Evolutionary conservation across 2,113 vertebrate species (phyloP), one percentile per base, ranked within the genome.

Genomic region (Tragelaphus strepsiceros): DNA sequence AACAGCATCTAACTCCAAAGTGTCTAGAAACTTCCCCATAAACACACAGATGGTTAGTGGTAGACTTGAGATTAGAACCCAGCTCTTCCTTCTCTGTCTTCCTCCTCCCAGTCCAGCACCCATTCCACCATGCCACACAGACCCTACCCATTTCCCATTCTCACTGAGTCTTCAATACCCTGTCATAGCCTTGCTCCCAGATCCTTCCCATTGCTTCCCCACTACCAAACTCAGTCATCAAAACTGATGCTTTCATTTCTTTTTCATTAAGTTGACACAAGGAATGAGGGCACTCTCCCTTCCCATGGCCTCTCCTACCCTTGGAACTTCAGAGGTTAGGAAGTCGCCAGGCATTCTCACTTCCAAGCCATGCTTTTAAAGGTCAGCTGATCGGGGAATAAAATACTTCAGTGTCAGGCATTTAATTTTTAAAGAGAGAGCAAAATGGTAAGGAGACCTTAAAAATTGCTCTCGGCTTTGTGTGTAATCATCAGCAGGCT

Each of bases 341-440:
- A 91, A 96, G 95, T 28, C 93, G 88, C 5, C 16, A 64, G 81
- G 30, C 61, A 96, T 28, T 54, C 91, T 96, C 83, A 61, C 93
- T 93, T 95, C 53, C 32, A 54, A 96, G 86, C 51, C 71, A 77
- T 83, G 88, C 96, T 89, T 77, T 58, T 46, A 95, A 97, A 96
- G 97, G 67, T 46, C 91, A 97, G 86, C 83, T 80, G 12, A 39
- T 71, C 67, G 90, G 88, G 71, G 91, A 97, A 98, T 87, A 95
- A 92, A 96, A 56, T 53, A 93, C 17, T 67, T 80, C 32, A 2
- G 14, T 59, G 64, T 85, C 0, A 12, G 86, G 67, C 82, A 90
- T 91, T 97, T 93, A 97, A 97, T 96, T 97, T 98, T 97, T 97
- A 96, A 98, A 97, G 81, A 95, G 64, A 96, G 82, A 91, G 82